Base-by-base conservation (phyloP, 2,888 invertebrate species). In the Phortica okadai region DNA sequence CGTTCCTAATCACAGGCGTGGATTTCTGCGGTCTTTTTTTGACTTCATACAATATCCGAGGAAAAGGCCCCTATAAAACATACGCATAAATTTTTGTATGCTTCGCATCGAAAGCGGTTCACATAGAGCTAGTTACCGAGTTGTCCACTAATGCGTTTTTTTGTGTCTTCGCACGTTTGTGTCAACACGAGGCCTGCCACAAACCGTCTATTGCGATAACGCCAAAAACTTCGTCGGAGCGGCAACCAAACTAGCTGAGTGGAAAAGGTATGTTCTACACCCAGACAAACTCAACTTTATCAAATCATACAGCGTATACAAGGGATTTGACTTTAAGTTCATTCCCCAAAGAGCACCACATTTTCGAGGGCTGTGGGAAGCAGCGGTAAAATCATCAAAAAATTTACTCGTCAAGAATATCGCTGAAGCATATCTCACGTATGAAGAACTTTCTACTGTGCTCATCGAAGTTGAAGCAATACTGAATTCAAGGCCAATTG, bases 31-130 rank as follows among this genome's bases (percentile, higher is more conserved):
- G 7, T 58, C 58, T 58, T 16, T 58, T 50, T 50, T 11, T 8
- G 50, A 50, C 50, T 50, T n/a, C n/a, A n/a, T n/a, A n/a, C n/a
- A n/a, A n/a, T n/a, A n/a, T n/a, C n/a, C n/a, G n/a, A n/a, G n/a
- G n/a, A n/a, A n/a, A n/a, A n/a, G n/a, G n/a, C n/a, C n/a, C n/a
- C n/a, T n/a, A n/a, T n/a, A n/a, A n/a, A n/a, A n/a, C 58, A 7
- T 59, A 59, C 21, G 59, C 59, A 59, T 1, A 2, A 7, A 21
- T 59, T 59, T 10, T 59, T 59, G 7, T 59, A 59, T 59, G 59
- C 59, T 59, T 59, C n/a, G 11, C 59, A 3, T 59, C 59, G 59
- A 59, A 59, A 16, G 59, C 59, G 16, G 59, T 59, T 21, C 59
- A 59, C 16, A 11, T 59, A 59, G 59, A 59, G 16, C 6, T 14